Percentiles rank a stretch among this genome's conserved stretches.
phyloP scores from a whole-genome alignment of 2,797 vertebrate genomes.

The Gadopsis bispinosus region DNA sequence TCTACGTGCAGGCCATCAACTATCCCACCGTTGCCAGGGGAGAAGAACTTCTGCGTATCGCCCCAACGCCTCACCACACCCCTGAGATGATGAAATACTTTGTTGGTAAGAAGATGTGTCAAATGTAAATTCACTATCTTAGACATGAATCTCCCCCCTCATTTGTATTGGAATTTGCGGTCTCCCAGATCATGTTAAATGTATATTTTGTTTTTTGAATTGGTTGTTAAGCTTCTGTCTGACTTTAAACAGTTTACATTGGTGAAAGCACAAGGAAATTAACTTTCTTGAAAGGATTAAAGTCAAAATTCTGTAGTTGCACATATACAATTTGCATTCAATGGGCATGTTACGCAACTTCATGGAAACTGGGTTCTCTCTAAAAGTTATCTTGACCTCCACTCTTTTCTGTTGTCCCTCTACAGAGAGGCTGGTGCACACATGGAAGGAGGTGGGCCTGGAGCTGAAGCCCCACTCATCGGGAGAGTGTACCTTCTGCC shows the following conservation, averaged over 20 bases:
- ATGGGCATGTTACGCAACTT: background rate
- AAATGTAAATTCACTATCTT: background rate
- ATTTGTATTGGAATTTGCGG: background rate
- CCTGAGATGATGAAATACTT: slow-evolving; percentile 98
- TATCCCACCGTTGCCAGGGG: slow-evolving; percentile 95
- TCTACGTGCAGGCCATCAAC: slow-evolving; percentile 98
- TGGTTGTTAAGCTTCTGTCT: background rate
- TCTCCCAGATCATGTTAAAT: background rate
- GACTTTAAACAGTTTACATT: background rate
- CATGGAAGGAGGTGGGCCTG: slow-evolving; percentile 92
- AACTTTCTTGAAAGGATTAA: background rate
- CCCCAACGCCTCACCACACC: slow-evolving; percentile 95
- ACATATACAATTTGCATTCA: background rate
- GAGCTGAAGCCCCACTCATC: slow-evolving; percentile 92
- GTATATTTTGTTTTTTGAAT: background rate
- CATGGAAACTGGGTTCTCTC: background rate
- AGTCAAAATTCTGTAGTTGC: background rate
- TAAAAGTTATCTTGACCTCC: background rate
- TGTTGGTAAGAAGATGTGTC: slow-evolving; percentile 85
- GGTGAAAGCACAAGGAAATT: too few relatives aligned
- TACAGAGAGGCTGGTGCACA: slow-evolving; percentile 89
- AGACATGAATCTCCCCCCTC: background rate
- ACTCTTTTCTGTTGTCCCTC: background rate
- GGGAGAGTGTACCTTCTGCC: slow-evolving; percentile 94
- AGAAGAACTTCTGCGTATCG: slow-evolving; percentile 94